Conservation (phyloP, 2,888 invertebrate genomes). For the Drosophila neoperkinsi region DNA sequence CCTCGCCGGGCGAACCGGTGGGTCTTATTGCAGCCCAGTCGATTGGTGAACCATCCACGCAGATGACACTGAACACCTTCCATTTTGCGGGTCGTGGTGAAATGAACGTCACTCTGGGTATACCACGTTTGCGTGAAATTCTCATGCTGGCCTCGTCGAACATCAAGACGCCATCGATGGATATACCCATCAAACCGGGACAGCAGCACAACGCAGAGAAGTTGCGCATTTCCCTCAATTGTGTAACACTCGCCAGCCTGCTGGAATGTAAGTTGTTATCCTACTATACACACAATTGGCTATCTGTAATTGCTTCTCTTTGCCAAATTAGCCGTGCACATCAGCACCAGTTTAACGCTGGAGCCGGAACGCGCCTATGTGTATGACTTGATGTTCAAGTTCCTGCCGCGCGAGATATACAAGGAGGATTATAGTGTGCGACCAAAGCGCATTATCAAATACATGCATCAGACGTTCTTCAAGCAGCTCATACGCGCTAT, state of each 20-base stretch:
- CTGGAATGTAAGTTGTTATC: slow-evolving; percentile 86
- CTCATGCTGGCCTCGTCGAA: slow-evolving; percentile 97
- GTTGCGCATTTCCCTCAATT: slow-evolving; percentile 90
- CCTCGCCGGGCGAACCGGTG: slow-evolving; percentile 97
- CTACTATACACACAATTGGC: not conserved
- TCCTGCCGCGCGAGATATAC: slow-evolving; percentile 91
- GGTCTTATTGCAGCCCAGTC: slow-evolving; percentile 97
- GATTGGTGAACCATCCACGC: slow-evolving; percentile 99
- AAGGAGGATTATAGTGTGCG: slow-evolving; percentile 90
- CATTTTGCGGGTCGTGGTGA: slow-evolving; percentile 99
- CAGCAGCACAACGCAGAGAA: slow-evolving; percentile 88
- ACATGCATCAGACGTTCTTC: slow-evolving; percentile 91
- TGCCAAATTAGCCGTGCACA: slow-evolving; percentile 75
- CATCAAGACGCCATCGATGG: slow-evolving; percentile 98
- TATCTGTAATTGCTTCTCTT: not conserved
- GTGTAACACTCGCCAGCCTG: slow-evolving; percentile 92
- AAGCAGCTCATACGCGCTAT: slow-evolving; percentile 88
- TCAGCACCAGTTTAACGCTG: slow-evolving; percentile 86
- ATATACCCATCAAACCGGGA: slow-evolving; percentile 91
- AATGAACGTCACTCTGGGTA: slow-evolving; percentile 99
- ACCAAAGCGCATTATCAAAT: slow-evolving; percentile 89
- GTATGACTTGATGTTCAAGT: slow-evolving; percentile 90
- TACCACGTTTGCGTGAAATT: slow-evolving; percentile 98
- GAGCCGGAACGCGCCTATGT: slow-evolving; percentile 87
- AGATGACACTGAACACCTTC: slow-evolving; percentile 99